Percentiles rank a stretch among this genome's conserved stretches.
Evolutionary conservation across 1,140 invertebrate genomes (phyloP).

Genomic region (Zophobas atratus): DNA sequence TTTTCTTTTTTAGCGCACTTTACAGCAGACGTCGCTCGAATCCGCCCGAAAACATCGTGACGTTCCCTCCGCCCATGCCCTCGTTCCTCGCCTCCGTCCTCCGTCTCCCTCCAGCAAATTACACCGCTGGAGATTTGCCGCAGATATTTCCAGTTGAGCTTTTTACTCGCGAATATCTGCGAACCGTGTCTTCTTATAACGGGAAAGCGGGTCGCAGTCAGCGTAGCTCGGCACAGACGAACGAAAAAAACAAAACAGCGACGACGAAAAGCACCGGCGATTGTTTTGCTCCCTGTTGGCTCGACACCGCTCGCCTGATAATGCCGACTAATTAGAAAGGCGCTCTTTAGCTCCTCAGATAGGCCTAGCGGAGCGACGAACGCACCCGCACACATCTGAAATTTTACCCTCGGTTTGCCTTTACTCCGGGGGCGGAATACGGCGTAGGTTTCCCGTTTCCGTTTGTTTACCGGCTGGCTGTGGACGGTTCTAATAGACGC

Average conservation of each 20-base stretch:
- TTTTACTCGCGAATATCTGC: constrained; percentile 34
- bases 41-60: neutral
- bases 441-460: too few species aligned
- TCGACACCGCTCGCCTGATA: constrained; percentile 21
- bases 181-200: constrained; percentile 41
- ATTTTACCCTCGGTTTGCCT: too few species aligned
- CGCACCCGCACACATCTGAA: too few species aligned
- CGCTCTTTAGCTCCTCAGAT: neutral
- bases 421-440: too few species aligned
- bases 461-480: too few species aligned
- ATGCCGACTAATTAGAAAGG: constrained; percentile 36
- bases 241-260: neutral
- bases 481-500: too few species aligned
- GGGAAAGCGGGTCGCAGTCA: constrained; percentile 36
- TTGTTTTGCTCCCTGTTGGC: constrained; percentile 30
- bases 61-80: constrained; percentile 51
- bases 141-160: constrained; percentile 40
- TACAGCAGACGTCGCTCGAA: too few species aligned
- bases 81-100: neutral
- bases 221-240: neutral
- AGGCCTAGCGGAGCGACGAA: too few species aligned
- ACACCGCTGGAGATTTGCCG: constrained; percentile 34
- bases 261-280: constrained; percentile 26
- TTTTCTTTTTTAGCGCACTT: too few species aligned
- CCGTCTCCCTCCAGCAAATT: constrained; percentile 35